Conservation (phyloP, 2,888 invertebrate genomes). For the Kuschelorhynchus macadamiae region DNA sequence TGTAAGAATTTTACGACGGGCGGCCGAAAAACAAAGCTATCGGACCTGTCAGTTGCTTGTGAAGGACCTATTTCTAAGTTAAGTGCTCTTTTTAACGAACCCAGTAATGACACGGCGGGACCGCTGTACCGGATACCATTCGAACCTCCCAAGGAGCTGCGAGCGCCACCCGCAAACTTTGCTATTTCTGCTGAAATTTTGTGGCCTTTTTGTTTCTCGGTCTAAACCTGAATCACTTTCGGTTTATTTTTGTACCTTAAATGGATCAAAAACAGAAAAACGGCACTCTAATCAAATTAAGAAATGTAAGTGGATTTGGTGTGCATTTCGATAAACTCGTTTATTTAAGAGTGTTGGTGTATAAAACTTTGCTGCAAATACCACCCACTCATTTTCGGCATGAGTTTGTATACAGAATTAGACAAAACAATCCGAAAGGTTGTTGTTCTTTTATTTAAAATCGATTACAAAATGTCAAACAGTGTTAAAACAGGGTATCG, state of each 20-base stretch:
- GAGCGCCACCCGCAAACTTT: conserved; percentile 43
- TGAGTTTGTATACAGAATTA: no score
- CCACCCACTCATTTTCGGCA: no score
- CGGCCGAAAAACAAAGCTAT: conserved; percentile 46
- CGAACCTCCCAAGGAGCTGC: conserved; percentile 37
- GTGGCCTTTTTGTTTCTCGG: conserved; percentile 5
- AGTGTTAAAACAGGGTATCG: no score
- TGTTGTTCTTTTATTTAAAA: no score
- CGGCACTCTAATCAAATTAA: no score
- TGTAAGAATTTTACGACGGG: conserved; percentile 47
- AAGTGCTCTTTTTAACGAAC: conserved; percentile 50
- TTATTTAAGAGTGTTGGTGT: no score
- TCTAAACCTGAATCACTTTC: background rate
- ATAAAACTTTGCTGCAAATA: no score
- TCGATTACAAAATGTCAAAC: no score
- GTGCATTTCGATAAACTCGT: no score
- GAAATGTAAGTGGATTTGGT: no score
- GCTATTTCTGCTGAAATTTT: conserved; percentile 28
- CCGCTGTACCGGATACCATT: conserved; percentile 29
- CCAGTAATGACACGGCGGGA: conserved; percentile 46
- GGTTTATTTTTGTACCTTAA: background rate
- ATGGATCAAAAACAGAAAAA: background rate
- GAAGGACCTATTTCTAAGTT: conserved; percentile 48
- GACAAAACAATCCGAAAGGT: no score
- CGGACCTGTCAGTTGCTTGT: conserved; percentile 45